Percentiles rank a stretch among this genome's conserved stretches.
Evolutionary conservation across 2,888 invertebrate genomes (phyloP).

Genomic region (Polymixis lichenea): DNA sequence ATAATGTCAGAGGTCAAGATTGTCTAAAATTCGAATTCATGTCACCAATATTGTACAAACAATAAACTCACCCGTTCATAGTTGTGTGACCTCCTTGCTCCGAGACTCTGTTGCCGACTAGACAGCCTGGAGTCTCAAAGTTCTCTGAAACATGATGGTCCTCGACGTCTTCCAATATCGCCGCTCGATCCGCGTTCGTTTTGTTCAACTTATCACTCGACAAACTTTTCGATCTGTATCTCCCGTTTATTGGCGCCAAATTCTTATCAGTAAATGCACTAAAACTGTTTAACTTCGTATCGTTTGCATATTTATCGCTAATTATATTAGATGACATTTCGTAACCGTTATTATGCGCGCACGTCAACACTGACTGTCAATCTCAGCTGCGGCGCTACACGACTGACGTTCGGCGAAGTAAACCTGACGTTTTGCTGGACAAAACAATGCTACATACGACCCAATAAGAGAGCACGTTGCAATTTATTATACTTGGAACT

Average conservation of each 20-base stretch:
- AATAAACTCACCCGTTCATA: slow-evolving; percentile 79
- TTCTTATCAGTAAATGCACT: slow-evolving; percentile 85
- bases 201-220: slow-evolving; percentile 89
- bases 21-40: slow-evolving; percentile 9
- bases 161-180: slow-evolving; percentile 87
- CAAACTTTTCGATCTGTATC: slow-evolving; percentile 87
- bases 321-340: slow-evolving; percentile 87
- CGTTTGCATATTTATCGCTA: slow-evolving; percentile 83
- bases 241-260: slow-evolving; percentile 81
- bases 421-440: slow-evolving; percentile 82
- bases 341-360: slow-evolving; percentile 73
- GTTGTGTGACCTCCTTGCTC: slow-evolving; percentile 75
- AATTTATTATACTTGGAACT: slow-evolving; percentile 66
- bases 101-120: slow-evolving; percentile 80
- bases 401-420: slow-evolving; percentile 80
- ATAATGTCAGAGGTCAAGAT: slow-evolving; percentile 37
- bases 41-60: slow-evolving; percentile 25
- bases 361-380: slow-evolving; percentile 81
- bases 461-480: slow-evolving; percentile 72
- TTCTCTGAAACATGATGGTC: slow-evolving; percentile 83
- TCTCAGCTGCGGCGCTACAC: slow-evolving; percentile 79
- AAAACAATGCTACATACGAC: slow-evolving; percentile 81
- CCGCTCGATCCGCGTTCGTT: slow-evolving; percentile 85
- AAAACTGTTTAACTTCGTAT: slow-evolving; percentile 84
- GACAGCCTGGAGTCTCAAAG: slow-evolving; percentile 86